These are phyloP conservation scores for Bradysia coprophila DNA, from an alignment of 1,140 invertebrate species.

Conservation along the genomic window DNA sequence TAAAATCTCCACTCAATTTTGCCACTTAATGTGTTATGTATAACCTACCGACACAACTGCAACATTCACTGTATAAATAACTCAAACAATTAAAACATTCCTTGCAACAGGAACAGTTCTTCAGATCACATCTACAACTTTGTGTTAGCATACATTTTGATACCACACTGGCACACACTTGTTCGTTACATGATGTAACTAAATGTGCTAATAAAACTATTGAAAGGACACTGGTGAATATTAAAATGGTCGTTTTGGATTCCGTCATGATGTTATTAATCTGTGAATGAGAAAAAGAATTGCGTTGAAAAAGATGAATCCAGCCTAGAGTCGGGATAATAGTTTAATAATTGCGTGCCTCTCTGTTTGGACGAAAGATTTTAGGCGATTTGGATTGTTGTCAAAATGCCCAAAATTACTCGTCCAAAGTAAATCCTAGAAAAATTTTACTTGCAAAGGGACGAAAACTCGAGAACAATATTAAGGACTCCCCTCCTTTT, in stretches of 20 bases:
- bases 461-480: no score
- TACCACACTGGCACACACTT: slow-evolving; percentile 49
- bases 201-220: not conserved
- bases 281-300: not conserved
- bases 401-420: no score
- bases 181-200: slow-evolving; percentile 17
- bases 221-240: not conserved
- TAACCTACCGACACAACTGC: slow-evolving; percentile 58
- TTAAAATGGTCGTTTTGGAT: not conserved
- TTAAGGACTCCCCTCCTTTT: no score
- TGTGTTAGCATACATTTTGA: slow-evolving; percentile 92
- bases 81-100: slow-evolving; percentile 81
- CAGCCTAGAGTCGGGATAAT: not conserved
- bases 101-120: slow-evolving; percentile 80
- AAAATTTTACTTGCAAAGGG: no score
- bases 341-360: not conserved
- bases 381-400: no score
- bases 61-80: slow-evolving; percentile 80
- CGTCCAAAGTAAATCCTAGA: no score
- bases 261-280: not conserved
- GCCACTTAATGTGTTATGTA: not conserved
- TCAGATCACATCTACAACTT: slow-evolving; percentile 84
- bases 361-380: not conserved
- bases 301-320: not conserved
- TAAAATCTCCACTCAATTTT: not conserved